Evolutionary conservation across 23 tunicate species (phyloP).

Genomic region (Pegea sp.): DNA sequence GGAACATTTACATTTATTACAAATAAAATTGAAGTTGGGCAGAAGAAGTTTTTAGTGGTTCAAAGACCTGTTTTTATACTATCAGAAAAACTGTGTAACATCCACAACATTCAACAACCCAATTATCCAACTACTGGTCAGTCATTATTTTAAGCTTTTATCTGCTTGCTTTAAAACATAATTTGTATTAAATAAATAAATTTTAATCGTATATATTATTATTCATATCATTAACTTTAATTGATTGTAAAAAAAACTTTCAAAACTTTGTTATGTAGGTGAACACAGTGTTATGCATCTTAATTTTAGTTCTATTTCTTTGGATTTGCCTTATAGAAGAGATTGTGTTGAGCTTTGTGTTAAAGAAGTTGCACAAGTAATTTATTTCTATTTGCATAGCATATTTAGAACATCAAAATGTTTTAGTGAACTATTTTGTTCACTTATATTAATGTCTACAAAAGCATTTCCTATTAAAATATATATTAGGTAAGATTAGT

Average conservation of each 20-base stretch:
- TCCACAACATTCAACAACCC: conserved; percentile 54
- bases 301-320: conserved; percentile 50
- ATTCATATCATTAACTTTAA: too few species aligned
- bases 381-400: neutral
- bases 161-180: too few species aligned
- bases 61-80: conserved; percentile 81
- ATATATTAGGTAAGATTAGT: too few species aligned
- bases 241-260: too few species aligned
- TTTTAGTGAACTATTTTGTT: neutral
- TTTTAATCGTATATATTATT: too few species aligned
- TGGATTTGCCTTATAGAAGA: conserved; percentile 47
- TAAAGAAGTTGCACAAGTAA: conserved; percentile 68
- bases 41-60: conserved; percentile 50
- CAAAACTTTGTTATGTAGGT: conserved; percentile 31
- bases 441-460: too few species aligned
- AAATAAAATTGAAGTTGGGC: conserved; percentile 52
- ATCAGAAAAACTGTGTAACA: conserved; percentile 69
- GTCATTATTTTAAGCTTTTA: neutral
- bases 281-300: conserved; percentile 50
- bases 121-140: conserved; percentile 67
- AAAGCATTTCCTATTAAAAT: too few species aligned
- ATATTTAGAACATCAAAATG: neutral
- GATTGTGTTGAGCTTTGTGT: conserved; percentile 87
- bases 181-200: too few species aligned
- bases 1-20: conserved; percentile 73